Conservation (phyloP, 53 echinoderm and acorn worm species). For the Crossaster papposus region DNA sequence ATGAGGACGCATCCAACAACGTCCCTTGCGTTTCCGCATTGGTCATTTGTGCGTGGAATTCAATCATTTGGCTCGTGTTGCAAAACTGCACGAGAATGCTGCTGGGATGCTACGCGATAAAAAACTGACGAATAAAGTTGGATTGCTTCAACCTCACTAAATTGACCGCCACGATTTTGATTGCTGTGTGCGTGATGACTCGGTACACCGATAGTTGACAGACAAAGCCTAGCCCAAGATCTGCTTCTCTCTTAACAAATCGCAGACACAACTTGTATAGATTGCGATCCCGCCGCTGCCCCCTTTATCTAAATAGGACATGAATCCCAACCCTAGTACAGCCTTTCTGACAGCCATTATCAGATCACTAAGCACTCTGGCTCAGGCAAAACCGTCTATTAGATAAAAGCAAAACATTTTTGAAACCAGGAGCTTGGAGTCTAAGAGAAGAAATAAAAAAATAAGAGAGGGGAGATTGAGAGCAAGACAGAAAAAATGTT, state of each 20-base stretch:
- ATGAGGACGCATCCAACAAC: background rate
- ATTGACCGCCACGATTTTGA: background rate
- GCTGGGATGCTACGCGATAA: no score
- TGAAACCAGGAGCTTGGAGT: background rate
- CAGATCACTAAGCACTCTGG: slow-evolving; percentile 37
- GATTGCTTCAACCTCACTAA: background rate
- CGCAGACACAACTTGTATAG: background rate
- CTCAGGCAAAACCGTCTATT: slow-evolving; percentile 36
- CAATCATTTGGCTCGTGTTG: background rate
- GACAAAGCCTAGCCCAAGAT: background rate
- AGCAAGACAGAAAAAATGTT: slow-evolving; percentile 6
- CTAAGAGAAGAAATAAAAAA: background rate
- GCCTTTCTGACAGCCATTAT: slow-evolving; percentile 50
- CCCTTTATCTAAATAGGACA: slow-evolving; percentile 36
- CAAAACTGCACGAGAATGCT: no score
- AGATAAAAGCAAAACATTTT: slow-evolving; percentile 54
- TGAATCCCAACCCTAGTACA: slow-evolving; percentile 30
- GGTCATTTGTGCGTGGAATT: background rate
- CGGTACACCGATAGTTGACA: background rate
- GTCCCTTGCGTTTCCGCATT: background rate
- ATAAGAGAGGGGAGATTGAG: background rate
- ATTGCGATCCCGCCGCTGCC: background rate
- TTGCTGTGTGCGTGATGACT: background rate
- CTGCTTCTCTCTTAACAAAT: background rate
- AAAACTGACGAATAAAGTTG: background rate